Base-by-base conservation (phyloP, 2,113 vertebrate species). In the Coregonus clupeaformis region DNA sequence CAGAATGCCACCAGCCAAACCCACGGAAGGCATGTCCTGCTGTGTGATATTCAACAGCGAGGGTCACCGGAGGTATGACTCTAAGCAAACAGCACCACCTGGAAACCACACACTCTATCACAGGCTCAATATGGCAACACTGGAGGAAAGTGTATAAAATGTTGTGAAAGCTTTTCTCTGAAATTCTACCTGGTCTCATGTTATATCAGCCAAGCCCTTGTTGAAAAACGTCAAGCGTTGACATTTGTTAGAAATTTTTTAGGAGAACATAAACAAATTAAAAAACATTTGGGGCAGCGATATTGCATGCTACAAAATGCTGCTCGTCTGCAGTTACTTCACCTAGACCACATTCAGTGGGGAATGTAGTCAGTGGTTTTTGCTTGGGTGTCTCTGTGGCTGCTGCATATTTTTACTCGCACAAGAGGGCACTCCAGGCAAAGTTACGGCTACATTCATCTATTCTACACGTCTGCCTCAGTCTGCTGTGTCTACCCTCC, bases 11-110 rank as follows among this genome's bases (percentile, higher is more conserved):
- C 69, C 16, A 69, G 74, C 68, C 24, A 77, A 77, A 69, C 69
- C 72, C 59, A 69, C 24, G 45, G 75, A 42, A 42, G 36, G 36
- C 36, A 64, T 67, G 24, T 67, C 84, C 80, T 71, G 73, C 78
- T 59, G 83, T 3, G 80, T 76, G 80, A 82, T 67, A 71, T 80
- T 78, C 80, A 76, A 2, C 81, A 69, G 24, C 16, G 3, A 72
- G 81, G 76, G 77, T 85, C 81, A 83, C 78, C 69, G 71, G 68
- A 81, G 80, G 78, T 24, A 72, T 25, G 78, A 74, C 80, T 74
- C 77, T 69, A 4, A 76, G 73, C 76, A 75, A 85, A 85, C 68
- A 63, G 30, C 73, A 72, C 84, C 81, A 83, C 81, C 81, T 85
- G 84, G 65, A 52, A 11, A 42, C 36, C 2, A 42, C 36, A 42